A percentile compares a stretch with the other conserved stretches of the same genome.
Conservation (phyloP, 2,888 invertebrate species). For the Caenorhabditis drosophilae region DNA sequence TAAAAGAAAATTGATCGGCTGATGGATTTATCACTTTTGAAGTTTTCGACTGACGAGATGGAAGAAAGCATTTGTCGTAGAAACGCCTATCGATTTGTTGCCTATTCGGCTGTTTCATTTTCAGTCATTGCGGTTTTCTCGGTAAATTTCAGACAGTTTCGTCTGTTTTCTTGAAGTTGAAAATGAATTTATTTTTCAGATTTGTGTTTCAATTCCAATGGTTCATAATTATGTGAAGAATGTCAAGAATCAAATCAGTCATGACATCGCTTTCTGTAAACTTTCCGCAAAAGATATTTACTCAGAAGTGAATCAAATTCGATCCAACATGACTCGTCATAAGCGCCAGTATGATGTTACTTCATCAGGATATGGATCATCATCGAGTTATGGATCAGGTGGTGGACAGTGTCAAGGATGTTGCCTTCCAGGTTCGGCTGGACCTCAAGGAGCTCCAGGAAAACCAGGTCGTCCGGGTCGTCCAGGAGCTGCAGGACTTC, state of each 20-base stretch:
- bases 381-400: slow-evolving; percentile 11
- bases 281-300: slow-evolving; percentile 46
- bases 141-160: neutral
- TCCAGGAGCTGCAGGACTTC: slow-evolving; percentile 51
- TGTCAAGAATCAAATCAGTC: slow-evolving; percentile 22
- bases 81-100: slow-evolving; percentile 6
- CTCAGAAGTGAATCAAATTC: slow-evolving; percentile 42
- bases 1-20: no score
- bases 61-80: slow-evolving; percentile 1
- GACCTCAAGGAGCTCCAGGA: slow-evolving; percentile 56
- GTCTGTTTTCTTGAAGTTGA: neutral
- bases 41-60: no score
- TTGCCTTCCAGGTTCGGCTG: slow-evolving; percentile 55
- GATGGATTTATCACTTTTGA: no score
- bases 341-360: slow-evolving; percentile 40
- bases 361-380: slow-evolving; percentile 11
- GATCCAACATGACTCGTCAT: slow-evolving; percentile 25
- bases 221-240: slow-evolving; percentile 36
- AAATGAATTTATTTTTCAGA: neutral
- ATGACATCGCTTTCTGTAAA: slow-evolving; percentile 32
- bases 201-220: slow-evolving; percentile 24
- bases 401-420: slow-evolving; percentile 45
- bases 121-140: slow-evolving; percentile 1
- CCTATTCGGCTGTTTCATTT: slow-evolving; percentile 5
- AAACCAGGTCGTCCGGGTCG: slow-evolving; percentile 49